Evolutionary conservation across 2,888 invertebrate genomes (phyloP), one percentile per base, ranked within the genome.

Genomic region (Ophraella communa): DNA sequence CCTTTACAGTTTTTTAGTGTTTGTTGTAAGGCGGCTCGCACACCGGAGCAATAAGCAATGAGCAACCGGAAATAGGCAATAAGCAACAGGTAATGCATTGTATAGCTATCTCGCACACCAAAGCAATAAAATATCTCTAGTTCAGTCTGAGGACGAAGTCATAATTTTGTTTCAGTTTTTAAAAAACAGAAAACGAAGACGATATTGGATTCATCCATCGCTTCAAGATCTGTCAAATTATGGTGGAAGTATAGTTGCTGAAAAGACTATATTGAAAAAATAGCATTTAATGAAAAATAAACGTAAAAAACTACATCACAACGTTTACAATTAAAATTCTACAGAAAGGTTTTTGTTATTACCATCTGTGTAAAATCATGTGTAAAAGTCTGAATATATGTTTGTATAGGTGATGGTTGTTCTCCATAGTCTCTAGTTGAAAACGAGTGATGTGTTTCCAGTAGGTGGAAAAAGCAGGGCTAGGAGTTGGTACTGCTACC

Each of bases 141-240:
- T 64, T 51, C 51, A 24, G 54, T 62, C 62, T 60, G 60, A 60
- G 54, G 42, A 55, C 23, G 64, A 64, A 60, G 60, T 60, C 17
- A 56, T 60, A 64, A 60, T 64, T 21, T 23, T 58, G 60, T 64
- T 54, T 42, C 59, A 60, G 64, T 64, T 54, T 64, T 11, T 39
- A 24, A 65, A 44, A 56, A 65, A 65, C 56, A 60, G 55, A 51
- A 64, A 64, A 54, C 47, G 59, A 60, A 60, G n/a, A 62, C 62
- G 55, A 47, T 62, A 62, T 55, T 62, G 55, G 56, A 62, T 55
- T 62, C 55, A 62, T 61, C 53, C 61, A 23, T 47, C 62, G 17
- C 45, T 62, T 54, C 55, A 55, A 62, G 30, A 49, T 14, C 49
- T 55, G 49, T 55, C 20, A 20, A 64, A 61, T 57, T n/a, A n/a